These are phyloP conservation scores for Stegodyphus dumicola DNA, from an alignment of 1,140 invertebrate species.

Conservation along the genomic window DNA sequence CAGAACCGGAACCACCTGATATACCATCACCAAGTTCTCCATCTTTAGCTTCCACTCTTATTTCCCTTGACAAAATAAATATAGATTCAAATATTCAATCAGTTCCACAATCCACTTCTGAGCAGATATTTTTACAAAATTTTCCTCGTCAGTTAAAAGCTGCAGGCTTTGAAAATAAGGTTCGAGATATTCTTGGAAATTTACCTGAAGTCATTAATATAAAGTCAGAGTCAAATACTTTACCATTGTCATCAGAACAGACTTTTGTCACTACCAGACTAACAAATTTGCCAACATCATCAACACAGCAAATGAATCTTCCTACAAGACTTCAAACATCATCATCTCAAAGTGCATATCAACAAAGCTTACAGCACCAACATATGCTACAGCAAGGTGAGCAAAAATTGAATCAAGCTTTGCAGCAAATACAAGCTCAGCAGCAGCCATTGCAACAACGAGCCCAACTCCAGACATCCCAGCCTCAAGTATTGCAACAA, in stretches of 20 bases:
- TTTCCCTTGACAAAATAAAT: slow-evolving; percentile 56
- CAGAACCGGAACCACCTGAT: slow-evolving; percentile 67
- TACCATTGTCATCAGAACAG: slow-evolving; percentile 15
- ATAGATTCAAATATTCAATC: slow-evolving; percentile 20
- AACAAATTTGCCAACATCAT: neutral
- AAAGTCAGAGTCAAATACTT: slow-evolving; percentile 25
- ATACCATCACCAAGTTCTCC: slow-evolving; percentile 51
- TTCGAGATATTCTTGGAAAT: slow-evolving; percentile 19
- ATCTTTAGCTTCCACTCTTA: slow-evolving; percentile 33
- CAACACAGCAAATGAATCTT: neutral
- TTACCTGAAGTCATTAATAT: slow-evolving; percentile 15
- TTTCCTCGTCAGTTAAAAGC: slow-evolving; percentile 9
- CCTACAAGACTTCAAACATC: slow-evolving; percentile 3
- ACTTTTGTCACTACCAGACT: neutral
- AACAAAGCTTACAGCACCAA: slow-evolving; percentile 58
- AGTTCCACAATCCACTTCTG: slow-evolving; percentile 6
- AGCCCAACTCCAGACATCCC: slow-evolving; percentile 59
- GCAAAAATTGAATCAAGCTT: slow-evolving; percentile 52
- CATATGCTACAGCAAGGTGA: slow-evolving; percentile 60
- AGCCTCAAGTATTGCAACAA: slow-evolving; percentile 65
- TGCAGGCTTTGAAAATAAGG: slow-evolving; percentile 23
- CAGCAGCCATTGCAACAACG: slow-evolving; percentile 59
- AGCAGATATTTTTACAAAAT: slow-evolving; percentile 32
- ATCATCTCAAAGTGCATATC: slow-evolving; percentile 30
- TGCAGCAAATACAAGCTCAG: slow-evolving; percentile 61